phyloP scores from a whole-genome alignment of 2,113 vertebrate genomes.

The Jaculus jaculus region DNA sequence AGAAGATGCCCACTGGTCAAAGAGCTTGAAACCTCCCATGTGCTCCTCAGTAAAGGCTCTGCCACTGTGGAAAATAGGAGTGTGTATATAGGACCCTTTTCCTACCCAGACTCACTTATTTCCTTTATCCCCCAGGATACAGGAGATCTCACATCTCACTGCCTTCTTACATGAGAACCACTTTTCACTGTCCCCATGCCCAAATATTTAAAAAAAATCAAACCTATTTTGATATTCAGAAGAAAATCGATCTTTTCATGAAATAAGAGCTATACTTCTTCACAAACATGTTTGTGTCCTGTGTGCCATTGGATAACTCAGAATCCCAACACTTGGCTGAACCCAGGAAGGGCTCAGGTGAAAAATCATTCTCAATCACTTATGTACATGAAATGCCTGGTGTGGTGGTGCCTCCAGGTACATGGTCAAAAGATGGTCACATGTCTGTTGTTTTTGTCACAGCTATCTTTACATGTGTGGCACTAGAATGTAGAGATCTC shows the following conservation, averaged over 20 bases:
- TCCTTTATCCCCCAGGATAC: neutral
- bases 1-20: neutral
- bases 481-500: neutral
- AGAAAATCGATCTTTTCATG: neutral
- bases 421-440: neutral
- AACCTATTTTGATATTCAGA: neutral
- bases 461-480: constrained; percentile 25
- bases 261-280: neutral
- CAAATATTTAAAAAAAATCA: neutral
- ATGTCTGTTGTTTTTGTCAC: neutral
- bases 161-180: neutral
- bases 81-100: rapidly evolving
- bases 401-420: neutral
- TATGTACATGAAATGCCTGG: neutral
- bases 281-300: neutral
- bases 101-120: neutral
- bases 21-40: neutral
- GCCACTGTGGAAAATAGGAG: too few relatives aligned
- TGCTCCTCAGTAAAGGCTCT: neutral
- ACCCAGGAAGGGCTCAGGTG: neutral
- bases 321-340: too few relatives aligned
- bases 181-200: neutral
- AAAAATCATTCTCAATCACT: constrained; percentile 9
- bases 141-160: neutral
- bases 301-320: too few relatives aligned